Evolutionary conservation across 2,888 invertebrate species (phyloP).

Genomic region (Melanostoma mellinum): DNA sequence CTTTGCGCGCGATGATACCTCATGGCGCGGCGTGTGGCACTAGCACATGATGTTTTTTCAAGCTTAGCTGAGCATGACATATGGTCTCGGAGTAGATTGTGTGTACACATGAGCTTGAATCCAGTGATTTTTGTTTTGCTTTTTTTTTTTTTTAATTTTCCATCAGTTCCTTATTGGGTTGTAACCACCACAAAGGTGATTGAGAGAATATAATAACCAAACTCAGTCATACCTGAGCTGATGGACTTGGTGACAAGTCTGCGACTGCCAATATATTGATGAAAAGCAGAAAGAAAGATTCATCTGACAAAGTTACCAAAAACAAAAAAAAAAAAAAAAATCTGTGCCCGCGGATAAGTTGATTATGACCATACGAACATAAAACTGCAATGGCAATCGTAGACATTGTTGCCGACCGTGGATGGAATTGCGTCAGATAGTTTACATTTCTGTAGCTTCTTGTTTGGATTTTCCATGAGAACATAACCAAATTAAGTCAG

Average conservation of each 20-base stretch:
- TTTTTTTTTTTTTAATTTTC: constrained; percentile 50
- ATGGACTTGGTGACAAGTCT: constrained; percentile 47
- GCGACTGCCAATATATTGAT: constrained; percentile 4
- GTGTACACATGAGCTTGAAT: constrained; percentile 25
- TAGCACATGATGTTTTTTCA: constrained; percentile 64
- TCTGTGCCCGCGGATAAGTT: constrained; percentile 37
- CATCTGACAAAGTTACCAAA: constrained; percentile 26
- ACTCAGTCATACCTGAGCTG: constrained; percentile 21
- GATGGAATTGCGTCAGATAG: constrained; percentile 57
- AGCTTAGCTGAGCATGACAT: constrained; percentile 70
- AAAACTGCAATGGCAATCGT: constrained; percentile 5
- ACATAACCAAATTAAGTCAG: constrained; percentile 56
- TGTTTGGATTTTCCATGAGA: constrained; percentile 44
- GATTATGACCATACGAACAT: constrained; percentile 43
- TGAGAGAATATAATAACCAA: constrained; percentile 47
- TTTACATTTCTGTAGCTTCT: constrained; percentile 54
- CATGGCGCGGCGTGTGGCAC: constrained; percentile 32
- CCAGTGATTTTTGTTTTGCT: background rate
- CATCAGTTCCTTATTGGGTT: constrained; percentile 57
- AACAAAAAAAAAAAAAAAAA: constrained; percentile 1
- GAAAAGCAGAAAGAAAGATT: constrained; percentile 26
- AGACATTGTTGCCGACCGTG: constrained; percentile 36
- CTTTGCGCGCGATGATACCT: constrained; percentile 2
- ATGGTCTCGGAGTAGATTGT: constrained; percentile 39
- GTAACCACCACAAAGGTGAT: constrained; percentile 50